Evolutionary conservation across 2,888 invertebrate genomes (phyloP), one percentile per base, ranked within the genome.

Genomic region (Torymus auratus): DNA sequence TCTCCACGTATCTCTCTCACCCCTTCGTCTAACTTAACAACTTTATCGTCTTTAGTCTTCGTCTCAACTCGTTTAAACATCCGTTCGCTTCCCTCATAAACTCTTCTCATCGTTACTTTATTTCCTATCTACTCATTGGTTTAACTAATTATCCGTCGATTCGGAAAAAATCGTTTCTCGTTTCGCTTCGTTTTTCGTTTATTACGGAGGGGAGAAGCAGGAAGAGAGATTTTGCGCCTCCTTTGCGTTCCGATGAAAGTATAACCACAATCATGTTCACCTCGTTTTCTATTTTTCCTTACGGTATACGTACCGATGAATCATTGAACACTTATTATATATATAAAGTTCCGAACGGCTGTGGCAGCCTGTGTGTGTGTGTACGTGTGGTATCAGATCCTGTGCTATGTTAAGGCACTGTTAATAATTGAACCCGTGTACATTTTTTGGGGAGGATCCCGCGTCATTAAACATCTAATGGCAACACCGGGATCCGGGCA

Each of bases 21-120:
- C 41, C 14, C 13, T 23, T 60, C 23, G 52, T 50, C n/a, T 62
- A 56, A 73, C 41, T 65, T 64, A 58, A 41, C 53, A 69, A 71
- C 64, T 82, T 79, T 83, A 79, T 77, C 80, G 69, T 81, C 80
- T 65, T 78, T 80, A 82, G 70, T 81, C 78, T 78, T 76, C 74
- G 17, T 75, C 67, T 62, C 68, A 65, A 74, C 78, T 70, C 74
- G 74, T 70, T 70, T 65, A 41, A 52, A 69, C n/a, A 73, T 69
- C 56, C 28, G 62, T 68, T 28, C 50, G 61, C 52, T 70, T 76
- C 58, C 60, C 41, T 55, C 61, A 55, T 56, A 69, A 41, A 41
- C 41, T 41, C 41, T 7, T 7, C 41, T 70, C 12, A 23, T 64
- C 61, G 62, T 76, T 70, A 73, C 70, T 78, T 81, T 78, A 65